phyloP scores from a whole-genome alignment of 2,888 invertebrate species.

The Malachius bipustulatus region DNA sequence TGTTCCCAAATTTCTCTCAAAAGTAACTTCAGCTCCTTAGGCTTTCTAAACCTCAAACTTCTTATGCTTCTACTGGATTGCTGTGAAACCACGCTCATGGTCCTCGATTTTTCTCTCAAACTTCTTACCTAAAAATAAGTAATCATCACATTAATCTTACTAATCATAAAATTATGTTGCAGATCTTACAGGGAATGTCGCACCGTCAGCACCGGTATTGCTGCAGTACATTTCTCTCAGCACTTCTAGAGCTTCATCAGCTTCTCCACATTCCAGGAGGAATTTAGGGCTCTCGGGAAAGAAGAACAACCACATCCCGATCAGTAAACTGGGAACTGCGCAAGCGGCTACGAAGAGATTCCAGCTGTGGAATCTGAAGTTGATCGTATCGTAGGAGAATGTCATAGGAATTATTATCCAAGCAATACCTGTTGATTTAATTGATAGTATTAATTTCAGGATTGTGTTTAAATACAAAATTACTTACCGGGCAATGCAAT shows the following conservation, averaged over 20 bases:
- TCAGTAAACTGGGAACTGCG: slow-evolving; percentile 55
- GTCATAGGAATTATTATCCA: slow-evolving; percentile 66
- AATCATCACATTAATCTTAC: not conserved
- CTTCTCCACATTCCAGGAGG: slow-evolving; percentile 66
- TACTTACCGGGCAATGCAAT: slow-evolving; percentile 56
- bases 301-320: slow-evolving; percentile 56
- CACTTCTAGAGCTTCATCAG: slow-evolving; percentile 59
- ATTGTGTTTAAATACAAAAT: not conserved
- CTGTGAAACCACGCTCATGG: slow-evolving; percentile 51
- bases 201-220: slow-evolving; percentile 59
- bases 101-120: slow-evolving; percentile 54
- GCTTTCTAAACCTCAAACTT: slow-evolving; percentile 56
- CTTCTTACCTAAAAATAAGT: slow-evolving; percentile 47
- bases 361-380: slow-evolving; percentile 65
- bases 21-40: slow-evolving; percentile 57
- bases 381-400: slow-evolving; percentile 44
- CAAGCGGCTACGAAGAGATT: slow-evolving; percentile 69
- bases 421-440: slow-evolving; percentile 67
- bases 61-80: slow-evolving; percentile 54
- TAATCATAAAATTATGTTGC: slow-evolving; percentile 4
- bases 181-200: slow-evolving; percentile 56
- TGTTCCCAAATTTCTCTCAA: slow-evolving; percentile 61
- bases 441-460: too few relatives aligned
- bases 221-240: slow-evolving; percentile 56
- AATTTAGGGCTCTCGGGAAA: slow-evolving; percentile 79